phyloP scores from a whole-genome alignment of 2,113 vertebrate species.

The Pseudolaguvia tuberculata region DNA sequence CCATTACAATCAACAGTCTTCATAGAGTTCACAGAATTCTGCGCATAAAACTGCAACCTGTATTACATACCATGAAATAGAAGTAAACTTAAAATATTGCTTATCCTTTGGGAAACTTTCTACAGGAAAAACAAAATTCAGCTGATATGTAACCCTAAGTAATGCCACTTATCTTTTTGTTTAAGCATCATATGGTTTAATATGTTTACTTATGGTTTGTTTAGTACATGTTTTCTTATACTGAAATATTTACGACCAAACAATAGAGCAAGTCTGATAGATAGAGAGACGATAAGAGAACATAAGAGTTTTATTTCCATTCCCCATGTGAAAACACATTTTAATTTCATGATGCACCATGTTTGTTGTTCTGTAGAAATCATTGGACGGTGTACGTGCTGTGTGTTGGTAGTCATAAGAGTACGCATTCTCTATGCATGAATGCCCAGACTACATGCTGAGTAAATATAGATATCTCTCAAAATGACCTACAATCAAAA shows the following conservation, averaged over 20 bases:
- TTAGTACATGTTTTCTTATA: background rate
- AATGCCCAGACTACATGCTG: conserved; percentile 31
- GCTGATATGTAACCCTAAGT: conserved; percentile 44
- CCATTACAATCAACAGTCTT: conserved; percentile 41
- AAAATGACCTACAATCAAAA: conserved; percentile 50
- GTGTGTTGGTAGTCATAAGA: conserved; percentile 24
- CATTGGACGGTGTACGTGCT: conserved; percentile 1
- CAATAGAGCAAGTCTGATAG: background rate
- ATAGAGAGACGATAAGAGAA: background rate
- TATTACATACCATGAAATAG: too few relatives aligned
- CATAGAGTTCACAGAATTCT: conserved; percentile 5
- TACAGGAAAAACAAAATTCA: conserved; percentile 55
- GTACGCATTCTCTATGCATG: conserved; percentile 47
- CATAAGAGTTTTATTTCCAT: background rate
- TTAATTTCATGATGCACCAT: background rate
- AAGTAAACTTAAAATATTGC: conserved; percentile 1
- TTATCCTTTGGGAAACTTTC: conserved; percentile 52
- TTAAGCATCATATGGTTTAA: background rate
- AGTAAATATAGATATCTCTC: conserved; percentile 47
- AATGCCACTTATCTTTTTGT: background rate
- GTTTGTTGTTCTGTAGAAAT: conserved; percentile 27
- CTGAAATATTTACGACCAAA: background rate
- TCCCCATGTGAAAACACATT: background rate
- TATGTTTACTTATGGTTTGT: background rate
- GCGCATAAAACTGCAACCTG: too few relatives aligned